These are phyloP conservation scores for Seriola aureovittata DNA, from an alignment of 2,113 vertebrate species.

Conservation along the genomic window DNA sequence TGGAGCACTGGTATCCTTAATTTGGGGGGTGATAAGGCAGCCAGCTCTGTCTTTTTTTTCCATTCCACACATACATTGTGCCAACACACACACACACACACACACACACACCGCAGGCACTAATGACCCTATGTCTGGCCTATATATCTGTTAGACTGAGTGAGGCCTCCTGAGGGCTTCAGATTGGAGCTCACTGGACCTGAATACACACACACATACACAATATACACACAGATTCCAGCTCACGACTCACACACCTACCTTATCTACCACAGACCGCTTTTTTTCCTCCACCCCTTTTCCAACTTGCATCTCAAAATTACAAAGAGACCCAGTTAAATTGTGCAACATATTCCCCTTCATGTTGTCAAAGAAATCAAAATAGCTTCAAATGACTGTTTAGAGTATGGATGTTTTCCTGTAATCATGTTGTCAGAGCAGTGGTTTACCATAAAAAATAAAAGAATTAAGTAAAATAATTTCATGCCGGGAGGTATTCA, in stretches of 20 bases:
- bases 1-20: slow-evolving; percentile 51
- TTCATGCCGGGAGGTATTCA: not conserved
- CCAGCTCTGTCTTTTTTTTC: slow-evolving; percentile 56
- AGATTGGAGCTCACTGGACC: slow-evolving; percentile 25
- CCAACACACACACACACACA: slow-evolving; percentile 42
- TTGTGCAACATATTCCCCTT: not conserved
- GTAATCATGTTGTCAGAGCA: not conserved
- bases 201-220: slow-evolving; percentile 11
- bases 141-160: slow-evolving; percentile 46
- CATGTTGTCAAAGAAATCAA: not conserved
- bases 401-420: not conserved
- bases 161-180: slow-evolving; percentile 30
- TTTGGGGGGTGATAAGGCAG: slow-evolving; percentile 66
- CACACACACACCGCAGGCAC: slow-evolving; percentile 31
- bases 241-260: not conserved
- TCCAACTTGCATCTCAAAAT: not conserved
- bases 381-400: not conserved
- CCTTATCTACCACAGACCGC: not conserved
- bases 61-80: slow-evolving; percentile 45
- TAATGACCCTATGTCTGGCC: slow-evolving; percentile 47
- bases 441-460: not conserved
- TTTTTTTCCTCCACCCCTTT: not conserved
- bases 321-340: not conserved
- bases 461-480: not conserved
- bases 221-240: slow-evolving; percentile 19